Evolutionary conservation across 2,113 vertebrate species (phyloP).

Genomic region (Holacanthus passer): DNA sequence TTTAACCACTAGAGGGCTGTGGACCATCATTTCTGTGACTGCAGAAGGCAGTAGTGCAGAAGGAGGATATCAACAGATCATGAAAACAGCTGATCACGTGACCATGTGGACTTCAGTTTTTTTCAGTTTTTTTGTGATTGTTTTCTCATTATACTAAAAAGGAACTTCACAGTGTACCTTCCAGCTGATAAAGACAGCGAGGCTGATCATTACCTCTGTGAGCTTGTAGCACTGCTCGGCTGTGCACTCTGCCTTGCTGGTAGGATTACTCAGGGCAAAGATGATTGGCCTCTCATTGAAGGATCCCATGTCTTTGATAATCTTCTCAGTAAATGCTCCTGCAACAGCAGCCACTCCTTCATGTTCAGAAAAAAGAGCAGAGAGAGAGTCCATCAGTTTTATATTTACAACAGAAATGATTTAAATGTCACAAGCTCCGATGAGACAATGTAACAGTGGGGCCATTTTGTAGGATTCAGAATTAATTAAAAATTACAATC

Average conservation of each 20-base stretch:
- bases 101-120: too few relatives aligned
- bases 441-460: not conserved
- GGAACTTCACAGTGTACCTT: not conserved
- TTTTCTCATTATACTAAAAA: not conserved
- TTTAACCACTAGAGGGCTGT: not conserved
- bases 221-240: constrained; percentile 95
- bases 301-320: constrained; percentile 93
- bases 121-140: not conserved
- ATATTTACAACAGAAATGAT: not conserved
- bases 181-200: not conserved
- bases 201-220: constrained; percentile 85
- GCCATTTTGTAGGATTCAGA: not conserved
- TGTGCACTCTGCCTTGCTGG: constrained; percentile 97
- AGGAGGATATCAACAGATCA: not conserved
- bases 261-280: constrained; percentile 98
- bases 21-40: not conserved
- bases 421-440: not conserved
- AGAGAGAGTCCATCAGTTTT: constrained; percentile 9
- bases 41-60: not conserved
- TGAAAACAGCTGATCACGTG: not conserved
- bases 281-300: constrained; percentile 94
- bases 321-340: constrained; percentile 94
- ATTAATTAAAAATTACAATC: constrained; percentile 5
- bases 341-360: constrained; percentile 92
- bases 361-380: constrained; percentile 36